These are phyloP conservation scores for Erinaceus europaeus DNA, from an alignment of 2,113 vertebrate species.

Conservation along the genomic window DNA sequence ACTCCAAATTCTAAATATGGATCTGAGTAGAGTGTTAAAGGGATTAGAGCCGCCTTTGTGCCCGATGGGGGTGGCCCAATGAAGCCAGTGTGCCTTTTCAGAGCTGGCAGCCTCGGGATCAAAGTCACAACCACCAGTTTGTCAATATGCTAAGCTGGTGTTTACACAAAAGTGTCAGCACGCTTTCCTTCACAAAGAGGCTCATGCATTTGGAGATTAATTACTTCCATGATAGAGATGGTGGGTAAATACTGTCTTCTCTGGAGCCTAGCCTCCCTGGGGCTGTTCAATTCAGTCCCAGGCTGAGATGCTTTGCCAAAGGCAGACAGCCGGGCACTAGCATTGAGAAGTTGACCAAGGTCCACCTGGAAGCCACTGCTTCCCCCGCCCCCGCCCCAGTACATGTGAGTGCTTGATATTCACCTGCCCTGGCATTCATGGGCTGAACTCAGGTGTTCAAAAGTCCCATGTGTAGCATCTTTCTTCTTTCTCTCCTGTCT, in stretches of 20 bases:
- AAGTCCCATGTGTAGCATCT: not conserved
- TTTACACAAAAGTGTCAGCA: slow-evolving; percentile 87
- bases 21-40: slow-evolving; percentile 82
- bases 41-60: slow-evolving; percentile 82
- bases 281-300: slow-evolving; percentile 68
- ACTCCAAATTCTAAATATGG: slow-evolving; percentile 84
- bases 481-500: not conserved
- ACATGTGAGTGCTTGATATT: not conserved
- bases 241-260: slow-evolving; percentile 77
- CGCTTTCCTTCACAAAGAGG: slow-evolving; percentile 83
- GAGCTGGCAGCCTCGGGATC: slow-evolving; percentile 81
- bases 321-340: slow-evolving; percentile 53
- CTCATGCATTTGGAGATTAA: slow-evolving; percentile 82
- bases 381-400: not conserved
- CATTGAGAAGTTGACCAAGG: not conserved
- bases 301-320: slow-evolving; percentile 60
- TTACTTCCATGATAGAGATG: slow-evolving; percentile 82
- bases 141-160: slow-evolving; percentile 87
- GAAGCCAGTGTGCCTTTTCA: slow-evolving; percentile 78
- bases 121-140: slow-evolving; percentile 82
- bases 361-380: not conserved
- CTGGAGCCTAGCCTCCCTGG: slow-evolving; percentile 65
- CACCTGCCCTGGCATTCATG: not conserved
- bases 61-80: slow-evolving; percentile 76
- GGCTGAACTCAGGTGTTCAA: not conserved